These are phyloP conservation scores for Megalopta genalis DNA, from an alignment of 1,140 invertebrate genomes.

Conservation along the genomic window DNA sequence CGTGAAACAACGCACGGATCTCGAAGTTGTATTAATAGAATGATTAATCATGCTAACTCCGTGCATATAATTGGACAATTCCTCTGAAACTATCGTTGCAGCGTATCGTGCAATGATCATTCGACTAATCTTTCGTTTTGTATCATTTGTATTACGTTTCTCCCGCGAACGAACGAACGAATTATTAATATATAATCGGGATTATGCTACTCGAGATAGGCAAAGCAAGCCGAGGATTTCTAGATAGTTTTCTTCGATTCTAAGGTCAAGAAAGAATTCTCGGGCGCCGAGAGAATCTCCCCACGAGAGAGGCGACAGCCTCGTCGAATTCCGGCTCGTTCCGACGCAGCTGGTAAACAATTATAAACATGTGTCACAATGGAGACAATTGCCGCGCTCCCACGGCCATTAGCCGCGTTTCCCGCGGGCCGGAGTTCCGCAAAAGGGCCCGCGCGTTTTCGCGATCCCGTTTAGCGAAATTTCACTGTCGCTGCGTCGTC, in stretches of 20 bases:
- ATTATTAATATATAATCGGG: no score
- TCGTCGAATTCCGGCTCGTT: slow-evolving; percentile 48
- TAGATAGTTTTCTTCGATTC: neutral
- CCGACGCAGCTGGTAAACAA: slow-evolving; percentile 72
- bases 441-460: slow-evolving; percentile 14
- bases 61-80: no score
- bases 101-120: no score
- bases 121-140: no score
- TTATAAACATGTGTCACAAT: slow-evolving; percentile 69
- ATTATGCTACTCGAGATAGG: no score
- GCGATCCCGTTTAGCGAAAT: neutral
- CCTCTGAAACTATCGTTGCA: no score
- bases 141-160: no score
- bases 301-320: slow-evolving; percentile 2
- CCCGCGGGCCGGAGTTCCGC: slow-evolving; percentile 45
- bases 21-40: no score
- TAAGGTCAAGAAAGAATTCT: neutral
- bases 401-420: slow-evolving; percentile 71
- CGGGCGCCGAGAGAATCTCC: neutral
- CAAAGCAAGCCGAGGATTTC: no score
- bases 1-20: no score
- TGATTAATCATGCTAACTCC: no score
- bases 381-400: slow-evolving; percentile 74
- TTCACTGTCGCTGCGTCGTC: neutral
- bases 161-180: no score